These are phyloP conservation scores for Cynodonichthys magdalenae DNA, from an alignment of 2,797 vertebrate species.

Conservation along the genomic window DNA sequence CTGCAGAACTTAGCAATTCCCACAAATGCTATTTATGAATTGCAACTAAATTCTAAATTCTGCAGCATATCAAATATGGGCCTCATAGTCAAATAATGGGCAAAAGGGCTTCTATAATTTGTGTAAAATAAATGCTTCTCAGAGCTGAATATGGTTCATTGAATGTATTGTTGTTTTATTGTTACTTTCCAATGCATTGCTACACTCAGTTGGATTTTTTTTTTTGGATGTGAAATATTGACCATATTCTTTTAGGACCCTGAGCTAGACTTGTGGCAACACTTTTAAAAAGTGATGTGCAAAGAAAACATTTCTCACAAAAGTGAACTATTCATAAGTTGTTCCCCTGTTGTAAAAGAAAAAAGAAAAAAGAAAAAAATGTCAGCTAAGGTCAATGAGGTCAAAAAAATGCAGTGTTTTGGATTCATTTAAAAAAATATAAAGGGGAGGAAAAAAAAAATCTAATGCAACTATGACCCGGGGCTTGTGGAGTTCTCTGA, in stretches of 20 bases:
- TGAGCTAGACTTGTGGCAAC: slow-evolving; percentile 38
- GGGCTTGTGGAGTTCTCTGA: slow-evolving; percentile 41
- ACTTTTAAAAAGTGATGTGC: slow-evolving; percentile 16
- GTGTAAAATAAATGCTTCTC: background rate
- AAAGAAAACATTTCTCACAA: slow-evolving; percentile 34
- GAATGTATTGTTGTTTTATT: slow-evolving; percentile 10
- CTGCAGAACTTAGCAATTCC: slow-evolving; percentile 1
- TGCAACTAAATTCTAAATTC: background rate
- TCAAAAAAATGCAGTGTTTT: slow-evolving; percentile 35
- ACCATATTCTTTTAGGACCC: no score
- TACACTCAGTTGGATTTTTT: slow-evolving; percentile 31
- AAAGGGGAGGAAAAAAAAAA: slow-evolving; percentile 19
- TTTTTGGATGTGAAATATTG: no score
- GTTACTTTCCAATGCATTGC: slow-evolving; percentile 15
- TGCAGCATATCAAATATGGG: no score
- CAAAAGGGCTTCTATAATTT: background rate
- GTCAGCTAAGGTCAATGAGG: slow-evolving; percentile 31
- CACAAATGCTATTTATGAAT: background rate
- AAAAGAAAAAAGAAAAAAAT: no score
- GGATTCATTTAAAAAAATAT: slow-evolving; percentile 53
- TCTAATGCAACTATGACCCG: slow-evolving; percentile 7
- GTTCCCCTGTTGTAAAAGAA: slow-evolving; percentile 36
- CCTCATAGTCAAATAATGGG: background rate
- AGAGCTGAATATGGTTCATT: slow-evolving; percentile 10
- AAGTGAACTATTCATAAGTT: slow-evolving; percentile 32